Conservation (phyloP, 2,797 vertebrate species). For the Galaxias olidus region DNA sequence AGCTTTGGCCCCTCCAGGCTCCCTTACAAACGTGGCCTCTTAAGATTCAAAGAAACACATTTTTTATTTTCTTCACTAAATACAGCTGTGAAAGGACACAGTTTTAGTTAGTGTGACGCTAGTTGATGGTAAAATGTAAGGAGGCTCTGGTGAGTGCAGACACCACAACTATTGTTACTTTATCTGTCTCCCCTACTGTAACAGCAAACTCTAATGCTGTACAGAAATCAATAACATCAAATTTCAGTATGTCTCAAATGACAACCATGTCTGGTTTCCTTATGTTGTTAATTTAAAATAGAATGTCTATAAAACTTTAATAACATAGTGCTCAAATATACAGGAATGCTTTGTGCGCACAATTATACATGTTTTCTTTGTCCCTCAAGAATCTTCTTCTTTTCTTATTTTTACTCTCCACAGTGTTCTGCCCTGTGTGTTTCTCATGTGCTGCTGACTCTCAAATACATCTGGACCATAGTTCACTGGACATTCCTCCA, state of each 20-base stretch:
- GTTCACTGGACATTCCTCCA: constrained; percentile 20
- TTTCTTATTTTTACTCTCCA: constrained; percentile 46
- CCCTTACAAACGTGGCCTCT: constrained; percentile 6
- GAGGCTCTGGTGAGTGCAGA: neutral
- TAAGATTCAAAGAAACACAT: too few species aligned
- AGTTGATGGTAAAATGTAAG: neutral
- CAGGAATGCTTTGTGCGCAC: too few species aligned
- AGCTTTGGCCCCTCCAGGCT: neutral
- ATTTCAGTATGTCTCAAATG: constrained; percentile 30
- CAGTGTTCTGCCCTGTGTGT: constrained; percentile 13
- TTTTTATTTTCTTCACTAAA: too few species aligned
- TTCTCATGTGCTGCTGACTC: constrained; percentile 34
- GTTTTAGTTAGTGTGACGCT: neutral
- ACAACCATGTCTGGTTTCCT: constrained; percentile 29
- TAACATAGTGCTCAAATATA: too few species aligned
- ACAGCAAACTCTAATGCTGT: neutral
- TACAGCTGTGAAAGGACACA: too few species aligned
- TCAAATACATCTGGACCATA: constrained; percentile 49
- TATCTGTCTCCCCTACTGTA: neutral
- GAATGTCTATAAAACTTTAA: constrained; percentile 26
- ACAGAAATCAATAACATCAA: constrained; percentile 27
- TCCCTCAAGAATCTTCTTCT: constrained; percentile 34
- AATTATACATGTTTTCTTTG: too few species aligned
- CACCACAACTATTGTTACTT: constrained; percentile 4
- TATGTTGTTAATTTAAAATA: constrained; percentile 32